Evolutionary conservation across 2,888 invertebrate genomes (phyloP), one percentile per base, ranked within the genome.

Genomic region (Heliconius sara): DNA sequence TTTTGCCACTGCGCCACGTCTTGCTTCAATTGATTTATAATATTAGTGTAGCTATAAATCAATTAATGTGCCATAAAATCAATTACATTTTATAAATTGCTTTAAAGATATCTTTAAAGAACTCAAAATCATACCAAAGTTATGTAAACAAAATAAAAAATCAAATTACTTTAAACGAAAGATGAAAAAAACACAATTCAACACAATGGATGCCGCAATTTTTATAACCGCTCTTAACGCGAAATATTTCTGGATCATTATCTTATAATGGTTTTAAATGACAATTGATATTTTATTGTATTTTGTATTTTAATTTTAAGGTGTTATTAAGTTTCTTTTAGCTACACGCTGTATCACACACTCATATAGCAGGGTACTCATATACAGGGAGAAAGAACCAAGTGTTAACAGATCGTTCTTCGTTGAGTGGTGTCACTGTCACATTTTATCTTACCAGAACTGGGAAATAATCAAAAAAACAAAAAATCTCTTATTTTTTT

Each of bases 221-320:
- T 67, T 67, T 39, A 67, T 67, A 67, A 67, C 67, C 39, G 67
- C 34, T 67, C 34, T 67, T n/a, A 67, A 67, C 19, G 67, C n/a
- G 67, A 67, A 67, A 39, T 39, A 39, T 67, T 34, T 67, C 27
- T 27, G 65, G 13, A 65, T 65, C 27, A 65, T 34, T 39, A n/a
- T 67, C 67, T 67, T 67, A 34, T 67, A 67, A 67, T 67, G 67
- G 34, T 22, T 34, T 34, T 22, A 39, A 67, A 67, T 22, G 4
- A 39, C 12, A 67, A n/a, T 39, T 22, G 34, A 34, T 34, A 22
- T 30, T 67, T 39, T 22, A 65, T 16, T 16, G 13, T 65, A 27
- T 16, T 27, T 65, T 13, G 13, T n/a, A 5, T 25, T 63, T 27
- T 67, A 22, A 34, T 30, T 67, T 67, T 22, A 65, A 25, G 27